Evolutionary conservation across 2,113 vertebrate species (phyloP), one percentile per base, ranked within the genome.

Genomic region (Seriola rivoliana): DNA sequence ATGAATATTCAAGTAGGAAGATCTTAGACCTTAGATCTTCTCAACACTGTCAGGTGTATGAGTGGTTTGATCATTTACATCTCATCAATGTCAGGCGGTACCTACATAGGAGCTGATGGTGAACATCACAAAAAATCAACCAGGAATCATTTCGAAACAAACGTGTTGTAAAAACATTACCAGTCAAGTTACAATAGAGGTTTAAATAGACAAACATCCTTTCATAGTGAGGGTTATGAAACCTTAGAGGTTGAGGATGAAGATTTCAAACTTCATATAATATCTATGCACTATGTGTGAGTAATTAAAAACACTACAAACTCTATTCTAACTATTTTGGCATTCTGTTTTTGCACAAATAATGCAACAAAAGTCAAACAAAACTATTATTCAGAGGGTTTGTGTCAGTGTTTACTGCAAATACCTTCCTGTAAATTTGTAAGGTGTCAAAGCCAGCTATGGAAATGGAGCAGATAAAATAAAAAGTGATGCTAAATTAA

Each of bases 1-100:
- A 89, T 85, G 36, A 81, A 85, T 84, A 83, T 83, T 85, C 65
- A 80, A 54, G 70, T 55, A 74, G 75, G 40, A 69, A 71, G 70
- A 87, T 38, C 29, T 29, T 29, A 29, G 48, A 67, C 74, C 78
- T 23, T n/a, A 46, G 48, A 81, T 85, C 59, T 46, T 83, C 67
- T 54, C 25, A 3, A 58, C 11, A 52, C 59, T 84, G 63, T 71
- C 78, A 75, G 82, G 38, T 60, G 44, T 52, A 13, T 29, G 80
- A 80, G 25, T 38, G 50, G 42, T 78, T 89, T 87, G 74, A 80
- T 74, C 77, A 78, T 65, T 65, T 50, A 60, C 36, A 67, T 77
- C 57, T 60, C 63, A 58, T 72, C 82, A 4, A 36, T 54, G 21
- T 65, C 52, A 54, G 55, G 46, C 38, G 63, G 29, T 2, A 19